These are phyloP conservation scores for Lasioglossum leucozonium DNA, from an alignment of 2,888 invertebrate genomes.

Conservation along the genomic window DNA sequence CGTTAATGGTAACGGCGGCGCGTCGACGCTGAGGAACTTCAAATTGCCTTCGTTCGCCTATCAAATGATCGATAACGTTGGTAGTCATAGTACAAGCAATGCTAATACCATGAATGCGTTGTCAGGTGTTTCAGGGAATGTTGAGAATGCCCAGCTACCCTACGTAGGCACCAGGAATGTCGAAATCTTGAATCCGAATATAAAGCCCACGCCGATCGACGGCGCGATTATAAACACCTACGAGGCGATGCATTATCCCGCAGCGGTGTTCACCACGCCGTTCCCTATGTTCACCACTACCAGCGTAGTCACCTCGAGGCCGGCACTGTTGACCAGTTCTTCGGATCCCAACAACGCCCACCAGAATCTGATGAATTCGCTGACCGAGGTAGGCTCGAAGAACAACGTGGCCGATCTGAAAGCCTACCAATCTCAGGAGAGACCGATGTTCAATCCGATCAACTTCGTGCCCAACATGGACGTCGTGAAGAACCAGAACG, in stretches of 20 bases:
- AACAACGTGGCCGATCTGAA: constrained; percentile 61
- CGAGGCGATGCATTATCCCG: constrained; percentile 74
- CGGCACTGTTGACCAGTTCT: constrained; percentile 65
- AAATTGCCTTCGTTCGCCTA: constrained; percentile 55
- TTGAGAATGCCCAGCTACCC: constrained; percentile 78
- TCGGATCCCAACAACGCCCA: constrained; percentile 69
- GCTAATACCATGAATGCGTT: constrained; percentile 68
- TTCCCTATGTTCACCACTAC: constrained; percentile 80
- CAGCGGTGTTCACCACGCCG: constrained; percentile 80
- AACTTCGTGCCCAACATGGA: constrained; percentile 81
- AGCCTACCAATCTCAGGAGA: constrained; percentile 65
- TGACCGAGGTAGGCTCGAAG: too few species aligned
- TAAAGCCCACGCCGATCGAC: constrained; percentile 77
- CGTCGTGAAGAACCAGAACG: constrained; percentile 78
- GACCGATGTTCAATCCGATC: constrained; percentile 80
- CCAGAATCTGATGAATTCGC: too few species aligned
- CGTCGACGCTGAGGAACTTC: constrained; percentile 47
- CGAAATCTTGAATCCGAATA: constrained; percentile 81
- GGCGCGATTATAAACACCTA: constrained; percentile 71
- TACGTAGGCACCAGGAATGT: constrained; percentile 79
- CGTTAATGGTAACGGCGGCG: constrained; percentile 66
- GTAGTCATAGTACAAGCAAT: constrained; percentile 74
- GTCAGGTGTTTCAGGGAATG: constrained; percentile 42
- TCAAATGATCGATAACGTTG: constrained; percentile 73
- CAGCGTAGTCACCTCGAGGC: constrained; percentile 73